A percentile compares a stretch with the other conserved stretches of the same genome.
These are phyloP conservation scores for Pseudolaguvia tuberculata DNA, from an alignment of 2,113 vertebrate species.

Conservation along the genomic window DNA sequence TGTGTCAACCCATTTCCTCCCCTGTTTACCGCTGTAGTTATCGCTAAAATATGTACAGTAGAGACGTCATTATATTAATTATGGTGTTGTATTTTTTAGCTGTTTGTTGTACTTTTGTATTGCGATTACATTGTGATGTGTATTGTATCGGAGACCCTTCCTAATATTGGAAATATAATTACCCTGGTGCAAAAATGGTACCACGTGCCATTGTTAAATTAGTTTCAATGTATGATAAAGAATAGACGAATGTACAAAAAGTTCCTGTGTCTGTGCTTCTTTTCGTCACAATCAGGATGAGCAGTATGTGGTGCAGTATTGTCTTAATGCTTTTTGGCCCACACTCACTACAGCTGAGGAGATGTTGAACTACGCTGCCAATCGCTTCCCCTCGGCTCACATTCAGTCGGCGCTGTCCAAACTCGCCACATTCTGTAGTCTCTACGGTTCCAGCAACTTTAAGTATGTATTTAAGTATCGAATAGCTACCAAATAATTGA, in stretches of 20 bases:
- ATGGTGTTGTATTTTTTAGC: too few relatives aligned
- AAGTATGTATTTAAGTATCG: conserved; percentile 69
- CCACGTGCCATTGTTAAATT: background rate
- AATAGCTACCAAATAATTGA: background rate
- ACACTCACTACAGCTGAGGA: conserved; percentile 85
- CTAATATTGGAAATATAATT: too few relatives aligned
- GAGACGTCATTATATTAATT: too few relatives aligned
- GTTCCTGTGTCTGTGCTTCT: too few relatives aligned
- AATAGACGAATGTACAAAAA: too few relatives aligned
- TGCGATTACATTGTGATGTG: too few relatives aligned
- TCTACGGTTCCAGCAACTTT: conserved; percentile 81
- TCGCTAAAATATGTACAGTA: too few relatives aligned
- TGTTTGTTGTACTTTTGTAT: too few relatives aligned
- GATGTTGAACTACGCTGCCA: conserved; percentile 81
- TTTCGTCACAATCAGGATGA: conserved; percentile 70
- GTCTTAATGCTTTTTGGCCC: conserved; percentile 85
- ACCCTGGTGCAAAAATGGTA: background rate
- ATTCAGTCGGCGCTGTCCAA: conserved; percentile 81
- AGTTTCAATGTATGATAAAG: background rate
- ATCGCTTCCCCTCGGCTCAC: conserved; percentile 63
- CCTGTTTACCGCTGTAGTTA: too few relatives aligned
- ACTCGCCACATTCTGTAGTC: conserved; percentile 86
- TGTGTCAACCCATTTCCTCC: too few relatives aligned
- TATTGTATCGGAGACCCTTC: too few relatives aligned
- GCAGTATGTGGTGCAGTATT: conserved; percentile 88